These are phyloP conservation scores for Sphecodes monilicornis DNA, from an alignment of 2,888 invertebrate species.

Conservation along the genomic window DNA sequence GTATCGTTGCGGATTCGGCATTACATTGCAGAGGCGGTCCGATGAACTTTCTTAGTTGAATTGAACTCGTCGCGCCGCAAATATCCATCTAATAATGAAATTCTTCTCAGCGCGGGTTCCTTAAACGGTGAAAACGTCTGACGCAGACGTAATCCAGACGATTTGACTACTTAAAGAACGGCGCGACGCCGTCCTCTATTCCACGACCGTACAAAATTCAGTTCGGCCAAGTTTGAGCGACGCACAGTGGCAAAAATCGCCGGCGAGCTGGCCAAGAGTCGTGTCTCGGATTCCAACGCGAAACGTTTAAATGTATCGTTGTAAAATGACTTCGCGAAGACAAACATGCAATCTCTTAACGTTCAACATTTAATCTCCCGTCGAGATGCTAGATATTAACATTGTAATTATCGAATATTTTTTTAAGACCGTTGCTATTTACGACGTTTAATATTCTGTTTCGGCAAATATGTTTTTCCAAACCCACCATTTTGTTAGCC, in stretches of 20 bases:
- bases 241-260: not conserved
- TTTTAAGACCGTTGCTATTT: not conserved
- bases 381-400: not conserved
- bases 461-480: no score
- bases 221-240: constrained; percentile 12
- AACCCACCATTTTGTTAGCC: no score
- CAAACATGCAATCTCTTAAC: not conserved
- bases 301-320: constrained; percentile 3
- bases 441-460: no score
- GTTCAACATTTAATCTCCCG: not conserved
- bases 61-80: constrained; percentile 51
- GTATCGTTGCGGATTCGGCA: constrained; percentile 15
- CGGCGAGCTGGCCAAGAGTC: not conserved
- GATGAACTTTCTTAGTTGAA: constrained; percentile 51
- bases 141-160: constrained; percentile 44
- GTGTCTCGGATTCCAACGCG: not conserved
- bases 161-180: constrained; percentile 37
- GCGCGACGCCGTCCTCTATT: constrained; percentile 29
- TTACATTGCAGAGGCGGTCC: constrained; percentile 33
- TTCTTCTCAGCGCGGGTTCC: constrained; percentile 36
- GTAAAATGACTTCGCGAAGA: not conserved
- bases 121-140: constrained; percentile 31
- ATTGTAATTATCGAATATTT: not conserved
- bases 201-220: constrained; percentile 35
- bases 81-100: constrained; percentile 55